Conservation (phyloP, 2,113 vertebrate species). For the Phyllopteryx taeniolatus region DNA sequence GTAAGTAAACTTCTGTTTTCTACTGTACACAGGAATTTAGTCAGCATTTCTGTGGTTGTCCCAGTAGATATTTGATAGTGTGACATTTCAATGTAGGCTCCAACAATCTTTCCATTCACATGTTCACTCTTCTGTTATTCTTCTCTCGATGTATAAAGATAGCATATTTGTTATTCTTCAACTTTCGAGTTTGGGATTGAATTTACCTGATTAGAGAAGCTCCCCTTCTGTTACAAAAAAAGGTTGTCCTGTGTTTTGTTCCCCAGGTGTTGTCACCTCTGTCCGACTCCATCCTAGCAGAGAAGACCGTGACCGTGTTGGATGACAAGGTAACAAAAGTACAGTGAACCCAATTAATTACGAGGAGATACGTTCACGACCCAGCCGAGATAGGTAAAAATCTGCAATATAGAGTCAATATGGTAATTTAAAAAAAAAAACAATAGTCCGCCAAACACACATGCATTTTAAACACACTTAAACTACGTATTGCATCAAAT, state of each 20-base stretch:
- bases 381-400: too few relatives aligned
- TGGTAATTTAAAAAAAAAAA: too few relatives aligned
- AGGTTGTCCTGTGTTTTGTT: not conserved
- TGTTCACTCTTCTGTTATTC: slow-evolving; percentile 14
- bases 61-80: slow-evolving; percentile 61
- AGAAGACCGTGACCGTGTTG: slow-evolving; percentile 90
- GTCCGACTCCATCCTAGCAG: slow-evolving; percentile 94
- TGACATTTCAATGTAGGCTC: slow-evolving; percentile 70
- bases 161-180: slow-evolving; percentile 55
- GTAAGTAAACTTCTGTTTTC: slow-evolving; percentile 30
- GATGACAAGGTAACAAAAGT: slow-evolving; percentile 84
- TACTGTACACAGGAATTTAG: slow-evolving; percentile 22
- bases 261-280: slow-evolving; percentile 90
- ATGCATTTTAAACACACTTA: too few relatives aligned
- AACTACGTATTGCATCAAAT: too few relatives aligned
- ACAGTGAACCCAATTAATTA: not conserved
- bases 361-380: not conserved
- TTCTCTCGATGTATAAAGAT: slow-evolving; percentile 56
- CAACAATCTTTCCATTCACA: slow-evolving; percentile 16
- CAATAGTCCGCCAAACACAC: not conserved
- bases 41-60: slow-evolving; percentile 47
- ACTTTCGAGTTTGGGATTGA: slow-evolving; percentile 55
- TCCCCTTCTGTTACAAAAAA: not conserved
- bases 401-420: too few relatives aligned
- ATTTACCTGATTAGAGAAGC: slow-evolving; percentile 10